Conservation (phyloP, 2,797 vertebrate species). For the Sebastes flavidus region DNA sequence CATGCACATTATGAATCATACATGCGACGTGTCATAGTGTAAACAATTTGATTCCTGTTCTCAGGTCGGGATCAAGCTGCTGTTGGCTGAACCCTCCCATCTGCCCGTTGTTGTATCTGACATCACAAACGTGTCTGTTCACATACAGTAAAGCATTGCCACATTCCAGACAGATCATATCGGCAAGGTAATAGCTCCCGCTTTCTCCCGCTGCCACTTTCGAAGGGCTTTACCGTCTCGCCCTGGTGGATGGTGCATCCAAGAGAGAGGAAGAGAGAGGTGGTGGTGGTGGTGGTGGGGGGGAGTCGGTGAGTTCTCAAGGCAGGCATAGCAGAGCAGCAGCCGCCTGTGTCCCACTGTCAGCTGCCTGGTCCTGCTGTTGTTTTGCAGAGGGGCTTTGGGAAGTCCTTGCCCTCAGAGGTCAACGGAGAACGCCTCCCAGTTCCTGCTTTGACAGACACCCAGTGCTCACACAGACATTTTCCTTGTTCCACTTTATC, state of each 20-base stretch:
- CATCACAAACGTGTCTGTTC: constrained; percentile 80
- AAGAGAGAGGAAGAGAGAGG: constrained; percentile 23
- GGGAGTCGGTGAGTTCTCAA: constrained; percentile 36
- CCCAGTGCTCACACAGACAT: constrained; percentile 71
- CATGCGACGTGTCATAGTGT: constrained; percentile 14
- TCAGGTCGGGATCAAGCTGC: constrained; percentile 27
- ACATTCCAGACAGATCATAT: constrained; percentile 85
- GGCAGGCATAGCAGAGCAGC: constrained; percentile 35
- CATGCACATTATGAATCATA: constrained; percentile 31
- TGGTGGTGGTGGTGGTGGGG: neutral
- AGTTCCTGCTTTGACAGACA: constrained; percentile 88
- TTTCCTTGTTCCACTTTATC: constrained; percentile 79
- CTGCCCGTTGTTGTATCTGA: constrained; percentile 62
- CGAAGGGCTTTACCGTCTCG: constrained; percentile 20
- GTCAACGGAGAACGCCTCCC: constrained; percentile 81
- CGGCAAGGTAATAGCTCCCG: constrained; percentile 59
- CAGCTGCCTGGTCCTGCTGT: constrained; percentile 74
- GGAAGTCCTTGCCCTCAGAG: constrained; percentile 84
- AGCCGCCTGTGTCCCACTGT: constrained; percentile 59
- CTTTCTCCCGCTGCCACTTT: constrained; percentile 16
- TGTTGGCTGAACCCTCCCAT: constrained; percentile 51
- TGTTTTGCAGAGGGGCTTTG: constrained; percentile 84
- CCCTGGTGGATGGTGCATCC: constrained; percentile 22
- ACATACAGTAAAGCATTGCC: constrained; percentile 68
- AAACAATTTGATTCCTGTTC: constrained; percentile 53